phyloP scores from a whole-genome alignment of 2,113 vertebrate genomes.

The Thalassoma bifasciatum region DNA sequence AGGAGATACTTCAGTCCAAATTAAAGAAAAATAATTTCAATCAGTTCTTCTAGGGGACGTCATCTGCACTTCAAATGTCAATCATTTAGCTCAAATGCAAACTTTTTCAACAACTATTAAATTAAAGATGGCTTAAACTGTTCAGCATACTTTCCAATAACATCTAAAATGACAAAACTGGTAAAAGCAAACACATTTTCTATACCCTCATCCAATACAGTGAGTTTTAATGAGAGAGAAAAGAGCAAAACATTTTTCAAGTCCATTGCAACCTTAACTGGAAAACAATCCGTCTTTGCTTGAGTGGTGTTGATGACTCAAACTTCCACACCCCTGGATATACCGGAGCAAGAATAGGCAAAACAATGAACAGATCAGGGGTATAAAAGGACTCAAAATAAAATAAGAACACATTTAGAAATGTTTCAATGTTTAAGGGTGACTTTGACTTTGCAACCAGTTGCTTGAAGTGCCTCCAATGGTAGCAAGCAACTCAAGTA shows the following conservation, averaged over 20 bases:
- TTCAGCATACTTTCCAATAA: slow-evolving; percentile 12
- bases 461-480: slow-evolving; percentile 33
- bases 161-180: slow-evolving; percentile 37
- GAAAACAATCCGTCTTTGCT: neutral
- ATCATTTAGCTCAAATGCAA: slow-evolving; percentile 9
- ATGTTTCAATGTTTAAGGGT: slow-evolving; percentile 40
- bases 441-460: slow-evolving; percentile 28
- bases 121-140: slow-evolving; percentile 16
- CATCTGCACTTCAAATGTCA: slow-evolving; percentile 8
- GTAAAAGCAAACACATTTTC: slow-evolving; percentile 53
- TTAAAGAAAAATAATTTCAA: neutral
- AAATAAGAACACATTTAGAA: slow-evolving; percentile 46
- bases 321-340: slow-evolving; percentile 6
- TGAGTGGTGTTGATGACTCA: slow-evolving; percentile 13
- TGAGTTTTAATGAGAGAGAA: slow-evolving; percentile 40
- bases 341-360: slow-evolving; percentile 42
- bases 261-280: slow-evolving; percentile 10
- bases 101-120: slow-evolving; percentile 11
- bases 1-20: slow-evolving; percentile 10
- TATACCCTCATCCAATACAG: slow-evolving; percentile 22
- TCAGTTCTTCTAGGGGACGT: neutral
- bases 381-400: slow-evolving; percentile 41
- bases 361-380: slow-evolving; percentile 13
- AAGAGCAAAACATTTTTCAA: slow-evolving; percentile 16
- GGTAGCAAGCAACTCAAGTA: slow-evolving; percentile 44